Base-by-base conservation (phyloP, 2,113 vertebrate genomes). In the Proteles cristata region DNA sequence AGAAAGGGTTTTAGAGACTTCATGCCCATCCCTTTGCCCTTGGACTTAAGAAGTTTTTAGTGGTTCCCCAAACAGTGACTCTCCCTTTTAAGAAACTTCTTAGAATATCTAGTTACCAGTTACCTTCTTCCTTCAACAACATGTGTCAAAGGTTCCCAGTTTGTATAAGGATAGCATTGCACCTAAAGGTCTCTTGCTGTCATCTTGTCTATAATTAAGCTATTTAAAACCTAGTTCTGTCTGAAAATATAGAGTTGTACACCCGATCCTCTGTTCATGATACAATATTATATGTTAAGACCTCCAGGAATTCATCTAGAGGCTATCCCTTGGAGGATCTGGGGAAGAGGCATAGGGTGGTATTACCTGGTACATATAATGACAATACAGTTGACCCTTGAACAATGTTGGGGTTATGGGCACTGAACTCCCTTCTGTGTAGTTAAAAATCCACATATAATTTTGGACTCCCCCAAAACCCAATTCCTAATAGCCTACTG, bases 181-280 rank as follows among this genome's bases (percentile, higher is more conserved):
- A 84, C 35, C 84, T 71, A 94, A 97, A 85, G n/a, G 39, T 91
- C 58, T 87, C 69, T 90, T 95, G 81, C 39, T 95, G 66, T 79
- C 48, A 94, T 96, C 69, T 92, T 63, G 79, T 23, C 55, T 96
- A 65, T 45, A 96, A 93, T 58, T 94, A 93, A 90, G 21, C 21
- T 82, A 61, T 45, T 71, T 48, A 94, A 45, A 96, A 95, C 0
- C 2, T 21, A 68, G 21, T 77, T 95, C 31, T 77, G 26, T 77
- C 58, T 93, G 66, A 28, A 88, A 68, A 94, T 93, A 45, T 33
- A 89, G 31, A 61, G 11, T 53, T 93, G 3, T 28, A 95, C 45
- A 82, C 63, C 77, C 79, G 45, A 93, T 83, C 69, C 26, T 92
- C 21, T 43, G 31, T 76, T 97, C 5, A 87, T 66, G 43, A 48